Evolutionary conservation across 2,888 invertebrate species (phyloP), one percentile per base, ranked within the genome.

Genomic region (Odontocolon sp.): DNA sequence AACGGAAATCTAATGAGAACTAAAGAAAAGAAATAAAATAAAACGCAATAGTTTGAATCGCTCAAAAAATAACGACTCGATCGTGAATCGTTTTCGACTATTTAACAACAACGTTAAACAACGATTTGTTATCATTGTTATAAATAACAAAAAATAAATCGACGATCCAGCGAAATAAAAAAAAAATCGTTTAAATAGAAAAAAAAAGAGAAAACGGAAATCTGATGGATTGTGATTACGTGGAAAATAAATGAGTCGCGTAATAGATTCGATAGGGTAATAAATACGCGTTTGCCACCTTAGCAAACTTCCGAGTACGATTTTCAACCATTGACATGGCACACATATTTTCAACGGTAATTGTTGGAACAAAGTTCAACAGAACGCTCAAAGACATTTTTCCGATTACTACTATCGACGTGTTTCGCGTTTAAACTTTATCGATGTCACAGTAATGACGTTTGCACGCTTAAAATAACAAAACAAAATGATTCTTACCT

Each of bases 401-500:
- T 0, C 28, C 23, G 9, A 9, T 2, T 42, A 14, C 6, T 23
- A 11, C 47, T 33, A 18, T 3, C 42, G 50, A 52, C 77, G 75
- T 28, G 5, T 1, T 33, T 52, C 11, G 18, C 28, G 9, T 36
- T 14, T 14, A 2, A 6, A 28, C 2, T n/a, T 40, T 14, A 26
- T 2, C 16, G 8, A 9, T 8, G 0, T 23, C 38, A 21, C 6
- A 31, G 18, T 14, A 31, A 11, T 42, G 8, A 14, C 14, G 6
- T n/a, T 47, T 56, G 6, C n/a, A 26, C n/a, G 33, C 4, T 4
- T 18, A 9, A 16, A 73, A 70, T 21, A 76, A 78, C 73, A 79
- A 82, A 74, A 63, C 59, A 68, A 76, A 56, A n/a, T 38, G 38
- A 40, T 57, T 69, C 83, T 87, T 83, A 87, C 87, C 87, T 87